Base-by-base conservation (phyloP, 2,888 invertebrate genomes). In the Rhamphomyia laevipes region DNA sequence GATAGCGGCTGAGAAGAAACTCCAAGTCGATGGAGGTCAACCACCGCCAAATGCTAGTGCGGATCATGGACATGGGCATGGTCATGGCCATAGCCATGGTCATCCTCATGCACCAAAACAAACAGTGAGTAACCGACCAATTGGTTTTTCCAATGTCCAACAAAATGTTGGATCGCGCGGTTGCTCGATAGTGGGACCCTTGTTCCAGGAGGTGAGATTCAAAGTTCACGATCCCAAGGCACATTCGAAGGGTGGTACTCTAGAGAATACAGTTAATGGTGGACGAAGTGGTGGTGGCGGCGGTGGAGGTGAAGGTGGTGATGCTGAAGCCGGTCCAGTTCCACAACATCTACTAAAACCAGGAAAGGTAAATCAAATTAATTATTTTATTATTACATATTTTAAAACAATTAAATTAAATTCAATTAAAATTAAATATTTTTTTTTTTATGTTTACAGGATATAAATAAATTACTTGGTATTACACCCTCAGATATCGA, bases 401-500 rank as follows among this genome's bases (percentile, higher is more conserved):
- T n/a, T n/a, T n/a, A n/a, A n/a, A n/a, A n/a, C n/a, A n/a, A n/a
- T n/a, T n/a, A n/a, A n/a, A n/a, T n/a, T n/a, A n/a, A n/a, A n/a
- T 21, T 21, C 21, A 21, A n/a, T 21, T 21, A 27, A 7, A 7
- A 13, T 35, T 35, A 41, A 51, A 33, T 45, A 30, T 45, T 43
- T 45, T 47, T 31, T 43, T 30, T 46, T 31, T 16, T 47, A 15
- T 37, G 45, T 45, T 49, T 48, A 17, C 73, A 79, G 79, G 89
- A 90, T 71, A 87, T 90, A 73, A 90, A 88, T 79, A 90, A 90
- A 73, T 77, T 91, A 61, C 81, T 86, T 73, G 90, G 88, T 63
- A 87, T 92, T 71, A 92, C 92, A 63, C 94, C 94, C 52, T 94
- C 94, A 70, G 95, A 94, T 74, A 97, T 97, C 73, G 97, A 97